These are phyloP conservation scores for Euzophera pinguis DNA, from an alignment of 2,888 invertebrate genomes.

Conservation along the genomic window DNA sequence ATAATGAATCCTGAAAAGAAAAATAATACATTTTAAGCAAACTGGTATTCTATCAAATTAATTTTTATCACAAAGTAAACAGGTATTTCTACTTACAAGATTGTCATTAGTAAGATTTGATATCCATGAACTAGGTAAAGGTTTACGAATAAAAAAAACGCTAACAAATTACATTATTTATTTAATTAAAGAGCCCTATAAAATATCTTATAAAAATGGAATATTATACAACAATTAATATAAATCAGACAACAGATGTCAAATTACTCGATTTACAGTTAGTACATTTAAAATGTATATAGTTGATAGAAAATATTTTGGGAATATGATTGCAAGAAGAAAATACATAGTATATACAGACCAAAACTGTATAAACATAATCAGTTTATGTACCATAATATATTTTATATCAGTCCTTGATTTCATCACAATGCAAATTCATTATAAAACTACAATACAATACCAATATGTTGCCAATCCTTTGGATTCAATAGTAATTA, in stretches of 20 bases:
- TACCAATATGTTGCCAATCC: constrained; percentile 41
- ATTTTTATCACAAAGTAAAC: background rate
- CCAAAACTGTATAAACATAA: constrained; percentile 28
- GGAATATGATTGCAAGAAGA: constrained; percentile 31
- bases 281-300: constrained; percentile 47
- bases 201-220: constrained; percentile 66
- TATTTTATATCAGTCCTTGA: constrained; percentile 58
- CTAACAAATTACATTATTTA: constrained; percentile 63
- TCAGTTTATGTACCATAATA: constrained; percentile 34
- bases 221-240: constrained; percentile 67
- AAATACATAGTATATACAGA: constrained; percentile 56
- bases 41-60: background rate
- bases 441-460: constrained; percentile 34
- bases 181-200: constrained; percentile 60
- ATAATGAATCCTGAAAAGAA: constrained; percentile 33
- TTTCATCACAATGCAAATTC: constrained; percentile 65
- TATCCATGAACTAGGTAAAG: background rate
- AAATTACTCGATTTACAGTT: constrained; percentile 60
- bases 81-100: constrained; percentile 4
- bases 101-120: background rate
- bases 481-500: constrained; percentile 42
- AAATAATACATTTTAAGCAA: constrained; percentile 3
- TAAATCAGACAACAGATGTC: constrained; percentile 59
- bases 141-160: constrained; percentile 25
- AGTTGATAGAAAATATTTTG: constrained; percentile 43